phyloP scores from a whole-genome alignment of 2,888 invertebrate genomes.

The Iselma pallidipennis region DNA sequence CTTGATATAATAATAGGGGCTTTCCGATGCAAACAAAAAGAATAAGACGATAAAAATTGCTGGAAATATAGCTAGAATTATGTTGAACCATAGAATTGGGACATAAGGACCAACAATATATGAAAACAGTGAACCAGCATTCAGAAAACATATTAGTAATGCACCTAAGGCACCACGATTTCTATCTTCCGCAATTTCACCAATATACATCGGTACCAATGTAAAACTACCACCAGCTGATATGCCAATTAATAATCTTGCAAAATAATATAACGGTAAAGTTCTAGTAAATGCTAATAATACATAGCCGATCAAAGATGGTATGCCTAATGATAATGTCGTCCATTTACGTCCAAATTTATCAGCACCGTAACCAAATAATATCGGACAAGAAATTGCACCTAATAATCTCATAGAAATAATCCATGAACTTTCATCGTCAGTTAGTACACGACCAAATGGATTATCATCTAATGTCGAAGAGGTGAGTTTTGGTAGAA shows the following conservation, averaged over 20 bases:
- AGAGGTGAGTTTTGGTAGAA: constrained; percentile 19
- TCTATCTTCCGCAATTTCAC: constrained; percentile 80
- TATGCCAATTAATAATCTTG: constrained; percentile 65
- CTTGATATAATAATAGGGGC: constrained; percentile 37
- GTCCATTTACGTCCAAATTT: constrained; percentile 62
- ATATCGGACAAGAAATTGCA: constrained; percentile 40
- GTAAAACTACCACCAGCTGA: constrained; percentile 71
- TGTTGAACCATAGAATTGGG: constrained; percentile 31
- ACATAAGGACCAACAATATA: constrained; percentile 36
- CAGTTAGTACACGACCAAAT: constrained; percentile 8
- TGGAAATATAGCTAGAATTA: constrained; percentile 33
- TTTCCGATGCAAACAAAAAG: constrained; percentile 38
- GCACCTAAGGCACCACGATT: constrained; percentile 63
- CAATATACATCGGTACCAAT: constrained; percentile 81
- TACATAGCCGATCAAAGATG: constrained; percentile 57
- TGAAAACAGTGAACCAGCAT: constrained; percentile 23
- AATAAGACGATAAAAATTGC: constrained; percentile 29
- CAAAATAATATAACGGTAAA: constrained; percentile 55
- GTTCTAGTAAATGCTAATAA: constrained; percentile 32
- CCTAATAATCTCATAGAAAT: constrained; percentile 10
- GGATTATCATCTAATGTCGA: constrained; percentile 13
- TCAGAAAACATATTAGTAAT: neutral
- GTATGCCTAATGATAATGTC: constrained; percentile 57
- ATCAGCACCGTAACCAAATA: constrained; percentile 31
- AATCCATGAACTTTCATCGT: constrained; percentile 21